Percentiles rank a stretch among this genome's conserved stretches.
Evolutionary conservation across 2,888 invertebrate species (phyloP).

Genomic region (Tinea semifulvella): DNA sequence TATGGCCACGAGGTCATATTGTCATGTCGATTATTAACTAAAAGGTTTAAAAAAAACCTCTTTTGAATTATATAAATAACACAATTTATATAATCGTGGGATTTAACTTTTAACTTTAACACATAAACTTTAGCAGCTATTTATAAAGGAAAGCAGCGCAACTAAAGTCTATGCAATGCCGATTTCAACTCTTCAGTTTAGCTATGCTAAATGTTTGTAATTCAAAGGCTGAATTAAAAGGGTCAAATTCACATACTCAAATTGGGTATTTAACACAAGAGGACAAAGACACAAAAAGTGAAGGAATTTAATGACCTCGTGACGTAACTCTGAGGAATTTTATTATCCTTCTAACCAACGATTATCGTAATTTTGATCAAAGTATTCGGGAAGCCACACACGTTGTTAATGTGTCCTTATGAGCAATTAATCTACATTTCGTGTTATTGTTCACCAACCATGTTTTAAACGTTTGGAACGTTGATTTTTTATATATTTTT

Average conservation of each 20-base stretch:
- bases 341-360: constrained; percentile 42
- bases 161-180: no score
- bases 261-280: background rate
- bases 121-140: no score
- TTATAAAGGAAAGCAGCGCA: no score
- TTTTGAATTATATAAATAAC: no score
- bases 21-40: no score
- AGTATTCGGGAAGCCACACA: constrained; percentile 53
- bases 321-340: constrained; percentile 49
- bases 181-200: background rate
- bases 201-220: background rate
- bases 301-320: constrained; percentile 32
- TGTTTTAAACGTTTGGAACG: no score
- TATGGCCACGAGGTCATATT: no score
- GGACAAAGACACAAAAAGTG: constrained; percentile 12
- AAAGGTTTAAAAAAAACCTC: no score
- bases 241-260: background rate
- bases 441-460: background rate
- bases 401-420: constrained; percentile 38
- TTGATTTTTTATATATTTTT: no score
- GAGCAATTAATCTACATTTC: constrained; percentile 40
- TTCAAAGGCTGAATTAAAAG: background rate
- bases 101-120: no score
- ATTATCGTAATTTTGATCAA: constrained; percentile 57
- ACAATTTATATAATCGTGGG: no score